Evolutionary conservation across 2,797 vertebrate genomes (phyloP), one percentile per base, ranked within the genome.

Genomic region (Microctenopoma steveboyesi): DNA sequence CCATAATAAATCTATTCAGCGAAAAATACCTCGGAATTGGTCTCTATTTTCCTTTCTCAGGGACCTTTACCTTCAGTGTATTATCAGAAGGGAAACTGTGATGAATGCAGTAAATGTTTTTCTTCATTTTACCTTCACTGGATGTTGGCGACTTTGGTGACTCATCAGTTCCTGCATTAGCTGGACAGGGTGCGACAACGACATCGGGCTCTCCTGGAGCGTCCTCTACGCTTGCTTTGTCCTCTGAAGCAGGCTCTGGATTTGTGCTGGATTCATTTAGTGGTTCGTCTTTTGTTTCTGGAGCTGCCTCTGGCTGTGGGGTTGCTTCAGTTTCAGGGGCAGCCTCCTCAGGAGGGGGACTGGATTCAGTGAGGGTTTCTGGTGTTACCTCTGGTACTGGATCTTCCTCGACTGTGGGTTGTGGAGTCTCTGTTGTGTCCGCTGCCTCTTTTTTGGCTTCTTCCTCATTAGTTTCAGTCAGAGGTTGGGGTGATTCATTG

Each of bases 121-220:
- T 9, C 7, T 18, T 47, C 16, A 63, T 37, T 1, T 88, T 89
- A 91, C 91, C 90, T 83, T 81, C 66, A 13, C 49, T 64, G 48
- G 10, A 5, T 0, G 48, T 35, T 0, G 33, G 33, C 0, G 5
- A 42, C 69, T 76, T 62, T 76, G 88, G 52, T 72, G 72, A 69
- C 42, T 84, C 82, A 52, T 78, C 69, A 53, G 67, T 39, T 66
- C 33, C 82, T 40, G 52, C 50, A 53, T 33, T 66, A 25, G 47
- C 30, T 49, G 60, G 55, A 74, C 7, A 25, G 66, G 67, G 42
- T 18, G 67, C 11, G 2, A n/a, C 28, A 51, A 25, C 69, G 35
- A 46, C 33, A 33, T 39, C 47, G 0, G 69, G 27, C 16, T 70
- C 72, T 46, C 0, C 33, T 15, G 53, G 22, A 42, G 45, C 53